Base-by-base conservation (phyloP, 2,888 invertebrate species). In the Euzetes globulus region DNA sequence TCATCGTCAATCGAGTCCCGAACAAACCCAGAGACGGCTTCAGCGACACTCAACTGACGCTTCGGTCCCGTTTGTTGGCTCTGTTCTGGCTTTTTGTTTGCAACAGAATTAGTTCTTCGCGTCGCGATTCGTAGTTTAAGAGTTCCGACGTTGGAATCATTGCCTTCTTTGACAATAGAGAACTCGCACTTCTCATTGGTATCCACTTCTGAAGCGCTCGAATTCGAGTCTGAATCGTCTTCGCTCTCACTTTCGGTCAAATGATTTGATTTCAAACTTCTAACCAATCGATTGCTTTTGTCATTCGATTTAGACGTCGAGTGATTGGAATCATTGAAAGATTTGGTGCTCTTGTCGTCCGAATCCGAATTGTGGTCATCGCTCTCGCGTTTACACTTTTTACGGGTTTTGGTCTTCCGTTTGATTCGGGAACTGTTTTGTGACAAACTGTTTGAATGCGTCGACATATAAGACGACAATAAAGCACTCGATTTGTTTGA, bases 221-320 rank as follows among this genome's bases (percentile, higher is more conserved):
- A 68, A 11, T 37, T 41, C 1, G 68, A 68, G 5, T 37, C 68
- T 22, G 68, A 68, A 25, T 68, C 33, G 29, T 33, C 68, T 37
- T 68, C 68, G 68, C 68, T 68, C 37, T 68, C 68, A 68, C 68
- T 68, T 68, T 68, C 68, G 45, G 68, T 41, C 37, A 37, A 41
- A 45, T 29, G 27, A 33, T 13, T 19, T 63, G 63, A 68, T 22
- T 37, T 68, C 68, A 68, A 37, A 22, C 45, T 68, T 41, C 37
- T 68, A 11, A 60, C 7, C 15, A 29, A 29, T n/a, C 60, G 29
- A 60, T 60, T 60, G 41, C 17, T 63, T 33, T 63, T 63, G 5
- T 63, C 37, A 22, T 33, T 37, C 7, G 63, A 7, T 63, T 63
- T 60, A 27, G 15, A 4, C 4, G 29, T 29, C 11, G 29, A 17